Conservation (phyloP, 2,888 invertebrate species). For the Amblyjoppa fuscipennis region DNA sequence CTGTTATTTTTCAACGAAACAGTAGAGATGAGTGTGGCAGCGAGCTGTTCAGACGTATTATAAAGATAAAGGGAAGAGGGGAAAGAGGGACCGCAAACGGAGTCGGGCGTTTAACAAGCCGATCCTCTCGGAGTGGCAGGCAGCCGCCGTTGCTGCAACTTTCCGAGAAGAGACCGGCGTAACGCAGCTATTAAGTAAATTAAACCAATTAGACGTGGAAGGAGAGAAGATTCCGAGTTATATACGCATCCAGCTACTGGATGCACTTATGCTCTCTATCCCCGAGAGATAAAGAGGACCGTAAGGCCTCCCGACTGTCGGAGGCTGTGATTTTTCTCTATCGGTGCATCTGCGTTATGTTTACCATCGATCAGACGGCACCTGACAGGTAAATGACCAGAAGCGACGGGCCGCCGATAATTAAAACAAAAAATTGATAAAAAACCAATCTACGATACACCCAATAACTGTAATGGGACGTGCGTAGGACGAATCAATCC, state of each 20-base stretch:
- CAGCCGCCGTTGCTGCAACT: slow-evolving; percentile 54
- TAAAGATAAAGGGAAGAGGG: slow-evolving; percentile 8
- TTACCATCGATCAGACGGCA: slow-evolving; percentile 38
- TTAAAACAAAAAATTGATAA: slow-evolving; percentile 2
- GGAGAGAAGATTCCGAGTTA: slow-evolving; percentile 67
- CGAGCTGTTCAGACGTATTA: background rate
- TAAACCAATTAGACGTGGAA: slow-evolving; percentile 76
- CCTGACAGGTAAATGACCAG: slow-evolving; percentile 38
- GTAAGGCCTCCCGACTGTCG: slow-evolving; percentile 21
- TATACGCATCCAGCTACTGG: slow-evolving; percentile 37
- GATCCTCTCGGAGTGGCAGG: slow-evolving; percentile 41
- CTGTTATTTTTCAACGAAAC: slow-evolving; percentile 29
- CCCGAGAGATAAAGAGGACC: slow-evolving; percentile 24
- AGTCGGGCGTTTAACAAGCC: slow-evolving; percentile 67
- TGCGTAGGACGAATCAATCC: background rate
- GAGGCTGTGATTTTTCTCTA: slow-evolving; percentile 45
- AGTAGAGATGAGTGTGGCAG: slow-evolving; percentile 7
- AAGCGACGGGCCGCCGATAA: slow-evolving; percentile 5
- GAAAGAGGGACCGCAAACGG: slow-evolving; percentile 29
- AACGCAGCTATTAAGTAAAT: slow-evolving; percentile 75
- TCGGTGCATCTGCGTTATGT: slow-evolving; percentile 40
- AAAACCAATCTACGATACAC: slow-evolving; percentile 3
- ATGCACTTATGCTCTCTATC: slow-evolving; percentile 38
- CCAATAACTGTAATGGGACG: background rate
- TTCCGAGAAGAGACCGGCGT: slow-evolving; percentile 73